Percentiles rank a stretch among this genome's conserved stretches.
Evolutionary conservation across 2,888 invertebrate genomes (phyloP).

Genomic region (Polia nebulosa): DNA sequence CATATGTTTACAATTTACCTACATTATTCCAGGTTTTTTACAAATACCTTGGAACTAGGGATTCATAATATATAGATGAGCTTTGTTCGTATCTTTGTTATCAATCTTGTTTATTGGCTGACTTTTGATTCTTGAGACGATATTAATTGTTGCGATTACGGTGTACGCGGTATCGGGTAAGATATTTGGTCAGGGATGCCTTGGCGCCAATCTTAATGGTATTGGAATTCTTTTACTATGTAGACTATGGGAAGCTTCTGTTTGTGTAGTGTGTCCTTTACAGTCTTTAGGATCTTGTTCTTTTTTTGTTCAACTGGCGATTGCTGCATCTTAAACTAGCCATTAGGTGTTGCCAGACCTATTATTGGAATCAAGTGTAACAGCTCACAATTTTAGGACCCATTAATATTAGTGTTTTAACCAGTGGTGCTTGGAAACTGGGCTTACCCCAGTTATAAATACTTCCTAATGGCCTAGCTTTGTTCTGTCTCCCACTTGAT

Average conservation of each 20-base stretch:
- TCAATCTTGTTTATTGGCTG: constrained; percentile 51
- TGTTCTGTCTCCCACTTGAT: too few relatives aligned
- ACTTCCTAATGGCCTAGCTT: too few relatives aligned
- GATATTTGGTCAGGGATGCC: constrained; percentile 17
- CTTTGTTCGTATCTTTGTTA: constrained; percentile 41
- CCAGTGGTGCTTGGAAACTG: too few relatives aligned
- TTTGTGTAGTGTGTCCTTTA: not conserved
- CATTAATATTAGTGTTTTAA: too few relatives aligned
- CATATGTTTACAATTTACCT: constrained; percentile 65
- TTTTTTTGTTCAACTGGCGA: not conserved
- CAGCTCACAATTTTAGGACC: too few relatives aligned
- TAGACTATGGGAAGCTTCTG: constrained; percentile 1
- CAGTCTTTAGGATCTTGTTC: not conserved
- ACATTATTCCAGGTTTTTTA: constrained; percentile 64
- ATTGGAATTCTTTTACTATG: constrained; percentile 12
- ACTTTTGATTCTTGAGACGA: constrained; percentile 39
- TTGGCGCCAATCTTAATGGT: constrained; percentile 33
- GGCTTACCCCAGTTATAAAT: too few relatives aligned
- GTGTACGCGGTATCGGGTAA: not conserved
- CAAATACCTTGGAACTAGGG: constrained; percentile 20
- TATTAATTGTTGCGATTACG: constrained; percentile 43
- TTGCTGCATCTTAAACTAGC: too few relatives aligned
- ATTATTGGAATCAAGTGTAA: too few relatives aligned
- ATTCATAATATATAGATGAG: constrained; percentile 32
- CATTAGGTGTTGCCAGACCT: too few relatives aligned